phyloP scores from a whole-genome alignment of 92 coral and sea anemone species.

The Actinostola sp. region DNA sequence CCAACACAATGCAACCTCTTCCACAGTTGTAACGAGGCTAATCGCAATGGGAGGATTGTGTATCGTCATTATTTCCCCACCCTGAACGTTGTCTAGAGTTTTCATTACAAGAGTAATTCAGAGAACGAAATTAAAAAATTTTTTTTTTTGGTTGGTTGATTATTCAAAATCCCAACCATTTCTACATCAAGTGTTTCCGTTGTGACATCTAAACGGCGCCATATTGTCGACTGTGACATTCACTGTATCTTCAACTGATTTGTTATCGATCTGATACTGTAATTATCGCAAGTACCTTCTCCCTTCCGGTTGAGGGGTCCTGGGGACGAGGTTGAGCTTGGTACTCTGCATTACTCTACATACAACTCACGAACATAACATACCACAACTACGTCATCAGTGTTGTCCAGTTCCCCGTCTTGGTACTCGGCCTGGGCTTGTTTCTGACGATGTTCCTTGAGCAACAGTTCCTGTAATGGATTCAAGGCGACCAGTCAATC shows the following conservation, averaged over 20 bases:
- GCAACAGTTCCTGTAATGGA: slow-evolving; percentile 65
- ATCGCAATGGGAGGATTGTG: too few relatives aligned
- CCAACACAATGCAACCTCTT: too few relatives aligned
- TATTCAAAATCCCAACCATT: too few relatives aligned
- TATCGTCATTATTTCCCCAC: too few relatives aligned
- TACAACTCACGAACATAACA: slow-evolving; percentile 20
- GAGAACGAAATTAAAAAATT: too few relatives aligned
- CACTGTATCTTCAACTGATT: background rate
- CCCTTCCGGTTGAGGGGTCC: too few relatives aligned
- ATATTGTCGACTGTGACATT: background rate
- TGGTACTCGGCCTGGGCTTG: slow-evolving; percentile 41
- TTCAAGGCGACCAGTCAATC: background rate
- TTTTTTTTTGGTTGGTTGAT: too few relatives aligned
- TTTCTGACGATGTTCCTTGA: slow-evolving; percentile 65
- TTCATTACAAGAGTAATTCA: too few relatives aligned
- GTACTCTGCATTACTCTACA: background rate
- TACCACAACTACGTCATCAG: slow-evolving; percentile 79
- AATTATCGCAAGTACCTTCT: too few relatives aligned
- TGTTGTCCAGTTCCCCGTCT: slow-evolving; percentile 59
- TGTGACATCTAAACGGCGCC: background rate
- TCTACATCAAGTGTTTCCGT: background rate
- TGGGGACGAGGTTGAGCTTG: too few relatives aligned
- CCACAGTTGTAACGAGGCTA: too few relatives aligned
- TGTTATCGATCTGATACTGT: background rate
- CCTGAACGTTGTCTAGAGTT: too few relatives aligned